Conservation (phyloP, 2,113 vertebrate genomes). For the Bagarius yarrelli region DNA sequence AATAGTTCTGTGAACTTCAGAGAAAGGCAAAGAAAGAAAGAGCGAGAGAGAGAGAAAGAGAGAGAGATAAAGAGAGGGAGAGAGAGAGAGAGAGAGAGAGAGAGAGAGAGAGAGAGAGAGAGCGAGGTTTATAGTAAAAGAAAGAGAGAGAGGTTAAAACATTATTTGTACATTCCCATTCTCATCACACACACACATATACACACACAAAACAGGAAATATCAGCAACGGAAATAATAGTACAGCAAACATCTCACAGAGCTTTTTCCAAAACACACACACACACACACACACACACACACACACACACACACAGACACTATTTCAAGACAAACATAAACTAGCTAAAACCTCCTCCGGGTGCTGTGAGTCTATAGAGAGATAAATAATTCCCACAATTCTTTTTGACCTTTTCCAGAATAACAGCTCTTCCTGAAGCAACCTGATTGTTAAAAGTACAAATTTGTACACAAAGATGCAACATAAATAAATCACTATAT, state of each 20-base stretch:
- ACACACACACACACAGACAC: constrained; percentile 29
- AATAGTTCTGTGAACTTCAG: constrained; percentile 74
- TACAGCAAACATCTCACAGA: constrained; percentile 49
- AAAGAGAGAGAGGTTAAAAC: constrained; percentile 21
- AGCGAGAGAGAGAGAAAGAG: constrained; percentile 52
- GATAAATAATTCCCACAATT: constrained; percentile 41
- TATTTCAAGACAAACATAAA: constrained; percentile 30
- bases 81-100: constrained; percentile 42
- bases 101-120: constrained; percentile 55
- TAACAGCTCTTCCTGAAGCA: constrained; percentile 25
- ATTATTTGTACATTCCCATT: constrained; percentile 30
- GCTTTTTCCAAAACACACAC: constrained; percentile 41
- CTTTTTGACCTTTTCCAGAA: constrained; percentile 25
- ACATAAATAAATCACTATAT: background rate
- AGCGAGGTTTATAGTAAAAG: constrained; percentile 61
- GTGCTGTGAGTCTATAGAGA: constrained; percentile 38
- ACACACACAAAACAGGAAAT: constrained; percentile 48
- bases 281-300: constrained; percentile 23
- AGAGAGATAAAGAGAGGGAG: constrained; percentile 54
- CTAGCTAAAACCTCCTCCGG: constrained; percentile 22
- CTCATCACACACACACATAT: constrained; percentile 44
- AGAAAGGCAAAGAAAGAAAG: constrained; percentile 72
- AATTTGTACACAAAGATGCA: background rate
- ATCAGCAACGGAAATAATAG: constrained; percentile 45
- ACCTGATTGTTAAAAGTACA: constrained; percentile 1